Evolutionary conservation across 2,113 vertebrate genomes (phyloP).

Genomic region (Mesocricetus auratus): DNA sequence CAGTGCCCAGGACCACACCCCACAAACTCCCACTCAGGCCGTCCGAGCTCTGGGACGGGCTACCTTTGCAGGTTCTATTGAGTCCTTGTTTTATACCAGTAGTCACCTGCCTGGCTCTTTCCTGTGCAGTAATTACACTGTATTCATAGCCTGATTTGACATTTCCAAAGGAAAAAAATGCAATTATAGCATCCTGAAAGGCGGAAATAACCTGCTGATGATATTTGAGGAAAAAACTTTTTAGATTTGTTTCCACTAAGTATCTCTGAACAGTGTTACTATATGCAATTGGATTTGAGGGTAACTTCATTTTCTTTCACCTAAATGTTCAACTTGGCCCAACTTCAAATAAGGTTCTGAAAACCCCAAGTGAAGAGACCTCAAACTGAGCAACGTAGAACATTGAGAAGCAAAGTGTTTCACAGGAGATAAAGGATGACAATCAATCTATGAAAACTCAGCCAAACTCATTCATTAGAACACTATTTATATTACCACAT

Average conservation of each 20-base stretch:
- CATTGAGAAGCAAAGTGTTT: background rate
- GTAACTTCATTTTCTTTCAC: background rate
- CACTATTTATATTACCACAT: conserved; percentile 34
- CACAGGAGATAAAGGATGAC: background rate
- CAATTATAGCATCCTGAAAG: conserved; percentile 73
- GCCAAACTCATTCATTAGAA: background rate
- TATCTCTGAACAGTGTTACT: background rate
- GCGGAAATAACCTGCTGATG: conserved; percentile 68
- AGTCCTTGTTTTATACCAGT: background rate
- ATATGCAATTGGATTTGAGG: background rate
- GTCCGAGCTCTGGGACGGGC: background rate
- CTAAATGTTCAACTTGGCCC: background rate
- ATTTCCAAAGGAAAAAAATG: conserved; percentile 76
- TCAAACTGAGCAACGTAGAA: conserved; percentile 30
- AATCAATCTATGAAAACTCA: background rate
- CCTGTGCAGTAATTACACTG: conserved; percentile 70
- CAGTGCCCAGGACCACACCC: background rate
- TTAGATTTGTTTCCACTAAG: conserved; percentile 12
- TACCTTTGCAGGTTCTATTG: background rate
- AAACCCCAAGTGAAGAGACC: conserved; percentile 12
- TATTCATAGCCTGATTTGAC: conserved; percentile 75
- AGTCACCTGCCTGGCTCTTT: conserved; percentile 71
- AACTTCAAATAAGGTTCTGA: background rate
- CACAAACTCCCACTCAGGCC: background rate
- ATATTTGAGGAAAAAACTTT: conserved; percentile 54